Conservation (phyloP, 2,113 vertebrate species). For the Thomomys bottae region DNA sequence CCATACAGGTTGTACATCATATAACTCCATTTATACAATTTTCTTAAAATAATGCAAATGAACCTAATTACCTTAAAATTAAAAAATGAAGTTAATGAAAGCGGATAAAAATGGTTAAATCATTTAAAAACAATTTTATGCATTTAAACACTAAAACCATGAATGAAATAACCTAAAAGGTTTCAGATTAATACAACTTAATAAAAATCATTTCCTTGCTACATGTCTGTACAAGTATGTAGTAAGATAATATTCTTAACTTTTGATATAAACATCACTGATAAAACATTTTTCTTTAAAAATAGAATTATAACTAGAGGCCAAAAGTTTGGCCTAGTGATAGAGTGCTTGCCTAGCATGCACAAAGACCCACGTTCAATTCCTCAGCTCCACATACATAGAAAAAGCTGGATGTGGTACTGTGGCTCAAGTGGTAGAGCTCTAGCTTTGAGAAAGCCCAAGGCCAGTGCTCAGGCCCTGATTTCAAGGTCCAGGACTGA, state of each 20-base stretch:
- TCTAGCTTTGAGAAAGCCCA: too few species aligned
- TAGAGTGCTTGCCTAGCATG: too few species aligned
- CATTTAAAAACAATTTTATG: slow-evolving; percentile 20
- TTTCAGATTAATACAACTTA: slow-evolving; percentile 19
- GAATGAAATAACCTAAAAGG: slow-evolving; percentile 4
- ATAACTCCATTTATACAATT: neutral
- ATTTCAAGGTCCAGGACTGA: too few species aligned
- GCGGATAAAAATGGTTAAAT: neutral
- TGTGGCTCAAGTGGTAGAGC: too few species aligned
- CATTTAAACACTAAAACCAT: slow-evolving; percentile 34
- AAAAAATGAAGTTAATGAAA: slow-evolving; percentile 39
- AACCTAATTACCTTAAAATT: neutral
- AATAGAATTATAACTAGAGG: too few species aligned
- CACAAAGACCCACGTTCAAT: too few species aligned
- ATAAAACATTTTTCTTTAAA: neutral
- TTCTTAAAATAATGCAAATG: slow-evolving; percentile 18
- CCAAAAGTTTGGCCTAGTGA: too few species aligned
- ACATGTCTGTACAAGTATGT: neutral
- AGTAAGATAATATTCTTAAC: neutral
- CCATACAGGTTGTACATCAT: neutral
- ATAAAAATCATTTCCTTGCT: neutral
- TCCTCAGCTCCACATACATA: too few species aligned
- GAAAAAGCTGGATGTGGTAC: too few species aligned
- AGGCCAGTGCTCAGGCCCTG: too few species aligned
- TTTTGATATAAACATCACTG: neutral